Percentiles rank a stretch among this genome's conserved stretches.
These are phyloP conservation scores for Cryptoprocta ferox DNA, from an alignment of 2,797 vertebrate genomes.

Conservation along the genomic window DNA sequence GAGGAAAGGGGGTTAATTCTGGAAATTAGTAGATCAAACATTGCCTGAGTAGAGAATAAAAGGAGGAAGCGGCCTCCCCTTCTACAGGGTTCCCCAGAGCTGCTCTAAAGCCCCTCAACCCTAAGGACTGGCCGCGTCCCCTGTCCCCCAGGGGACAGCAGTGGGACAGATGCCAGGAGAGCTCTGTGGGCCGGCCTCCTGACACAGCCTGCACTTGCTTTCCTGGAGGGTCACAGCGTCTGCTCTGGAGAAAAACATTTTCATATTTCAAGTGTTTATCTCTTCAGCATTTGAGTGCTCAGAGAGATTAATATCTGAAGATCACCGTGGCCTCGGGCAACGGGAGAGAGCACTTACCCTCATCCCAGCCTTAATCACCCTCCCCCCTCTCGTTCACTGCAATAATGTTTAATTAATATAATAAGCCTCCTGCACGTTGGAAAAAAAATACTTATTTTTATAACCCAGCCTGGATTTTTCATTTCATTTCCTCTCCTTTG, in stretches of 20 bases:
- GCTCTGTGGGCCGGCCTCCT: background rate
- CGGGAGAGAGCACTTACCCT: constrained; percentile 85
- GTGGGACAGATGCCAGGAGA: background rate
- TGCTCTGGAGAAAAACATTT: constrained; percentile 86
- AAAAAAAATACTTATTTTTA: constrained; percentile 90
- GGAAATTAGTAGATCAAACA: background rate
- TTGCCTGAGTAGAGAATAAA: background rate
- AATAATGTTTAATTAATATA: constrained; percentile 93
- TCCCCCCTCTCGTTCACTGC: constrained; percentile 84
- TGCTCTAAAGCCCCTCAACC: background rate
- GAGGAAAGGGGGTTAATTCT: constrained; percentile 27
- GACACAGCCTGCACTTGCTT: constrained; percentile 5
- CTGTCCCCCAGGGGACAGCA: background rate
- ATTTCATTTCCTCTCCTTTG: constrained; percentile 89
- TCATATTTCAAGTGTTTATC: constrained; percentile 90
- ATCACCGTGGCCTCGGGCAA: constrained; percentile 84
- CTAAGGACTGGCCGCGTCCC: background rate
- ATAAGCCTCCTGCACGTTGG: constrained; percentile 89
- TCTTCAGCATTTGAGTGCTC: constrained; percentile 88
- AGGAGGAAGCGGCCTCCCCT: too few relatives aligned
- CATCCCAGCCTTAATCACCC: constrained; percentile 84
- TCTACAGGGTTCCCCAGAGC: background rate
- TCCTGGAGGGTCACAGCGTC: constrained; percentile 78
- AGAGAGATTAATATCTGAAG: constrained; percentile 87
- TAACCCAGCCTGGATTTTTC: constrained; percentile 89